Evolutionary conservation across 2,797 vertebrate genomes (phyloP).

Genomic region (Rhadinocentrus ornatus): DNA sequence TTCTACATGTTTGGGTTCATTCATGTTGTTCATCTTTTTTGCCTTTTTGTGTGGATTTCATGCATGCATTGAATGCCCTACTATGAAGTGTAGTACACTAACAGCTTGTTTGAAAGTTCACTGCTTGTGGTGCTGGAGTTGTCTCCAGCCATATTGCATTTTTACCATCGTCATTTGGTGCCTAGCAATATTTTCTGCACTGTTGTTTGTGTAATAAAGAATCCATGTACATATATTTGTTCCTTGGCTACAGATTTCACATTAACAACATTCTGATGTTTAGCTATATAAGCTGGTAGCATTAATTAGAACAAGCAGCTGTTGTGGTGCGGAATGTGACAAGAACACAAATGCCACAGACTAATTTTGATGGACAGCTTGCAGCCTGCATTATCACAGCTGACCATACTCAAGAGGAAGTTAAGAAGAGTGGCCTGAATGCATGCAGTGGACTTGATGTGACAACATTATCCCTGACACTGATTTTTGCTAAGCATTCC

Average conservation of each 20-base stretch:
- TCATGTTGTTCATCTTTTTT: neutral
- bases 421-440: slow-evolving; percentile 10
- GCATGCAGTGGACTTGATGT: slow-evolving; percentile 16
- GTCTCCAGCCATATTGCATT: slow-evolving; percentile 41
- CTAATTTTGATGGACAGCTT: slow-evolving; percentile 30
- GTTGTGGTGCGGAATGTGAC: slow-evolving; percentile 30
- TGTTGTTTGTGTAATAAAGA: slow-evolving; percentile 48
- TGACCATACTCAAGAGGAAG: slow-evolving; percentile 26
- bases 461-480: slow-evolving; percentile 43
- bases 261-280: slow-evolving; percentile 33
- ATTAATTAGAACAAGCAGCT: slow-evolving; percentile 50
- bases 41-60: slow-evolving; percentile 2
- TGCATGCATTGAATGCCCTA: slow-evolving; percentile 15
- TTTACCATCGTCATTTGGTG: slow-evolving; percentile 17
- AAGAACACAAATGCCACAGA: slow-evolving; percentile 22
- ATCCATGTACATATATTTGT: slow-evolving; percentile 21
- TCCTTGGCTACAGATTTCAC: slow-evolving; percentile 35
- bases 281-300: slow-evolving; percentile 24
- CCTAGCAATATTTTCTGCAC: slow-evolving; percentile 25
- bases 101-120: slow-evolving; percentile 30
- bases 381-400: slow-evolving; percentile 5
- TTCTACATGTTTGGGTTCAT: too few species aligned
- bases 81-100: slow-evolving; percentile 12
- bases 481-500: slow-evolving; percentile 52
- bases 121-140: slow-evolving; percentile 34